These are phyloP conservation scores for Chromis chromis DNA, from an alignment of 2,797 vertebrate species.

Conservation along the genomic window DNA sequence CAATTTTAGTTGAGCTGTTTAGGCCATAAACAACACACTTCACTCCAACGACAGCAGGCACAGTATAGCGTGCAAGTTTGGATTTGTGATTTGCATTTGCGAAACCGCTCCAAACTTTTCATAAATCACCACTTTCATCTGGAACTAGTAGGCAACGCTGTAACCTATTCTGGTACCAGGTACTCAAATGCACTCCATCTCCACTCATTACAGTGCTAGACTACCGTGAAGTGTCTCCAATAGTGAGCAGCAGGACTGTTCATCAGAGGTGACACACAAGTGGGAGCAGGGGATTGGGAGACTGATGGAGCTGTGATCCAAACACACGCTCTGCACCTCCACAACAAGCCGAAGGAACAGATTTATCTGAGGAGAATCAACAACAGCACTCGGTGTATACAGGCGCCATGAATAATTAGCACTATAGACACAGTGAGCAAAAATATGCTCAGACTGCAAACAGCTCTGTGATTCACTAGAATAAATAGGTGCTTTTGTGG, in stretches of 20 bases:
- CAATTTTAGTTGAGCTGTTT: constrained; percentile 54
- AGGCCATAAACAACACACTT: constrained; percentile 64
- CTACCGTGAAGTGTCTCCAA: constrained; percentile 75
- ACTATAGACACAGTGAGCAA: constrained; percentile 66
- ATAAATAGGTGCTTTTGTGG: constrained; percentile 58
- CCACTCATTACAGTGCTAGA: constrained; percentile 74
- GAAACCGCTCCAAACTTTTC: constrained; percentile 68
- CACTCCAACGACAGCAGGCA: constrained; percentile 43
- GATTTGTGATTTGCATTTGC: constrained; percentile 43
- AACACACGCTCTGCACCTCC: constrained; percentile 60
- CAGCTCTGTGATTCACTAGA: constrained; percentile 53
- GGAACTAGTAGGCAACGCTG: constrained; percentile 51
- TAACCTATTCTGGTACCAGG: constrained; percentile 67
- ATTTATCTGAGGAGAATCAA: constrained; percentile 72
- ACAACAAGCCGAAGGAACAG: constrained; percentile 66
- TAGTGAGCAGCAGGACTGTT: constrained; percentile 77
- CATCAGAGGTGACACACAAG: constrained; percentile 78
- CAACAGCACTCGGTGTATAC: constrained; percentile 55
- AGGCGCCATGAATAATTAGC: constrained; percentile 77
- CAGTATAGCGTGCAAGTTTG: constrained; percentile 36
- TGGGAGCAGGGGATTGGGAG: constrained; percentile 76
- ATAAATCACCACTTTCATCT: constrained; percentile 72
- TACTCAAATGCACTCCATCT: constrained; percentile 75
- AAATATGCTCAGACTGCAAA: constrained; percentile 65
- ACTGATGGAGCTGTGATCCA: constrained; percentile 77